Base-by-base conservation (phyloP, 1,140 invertebrate genomes). In the Drosophila ogumai region DNA sequence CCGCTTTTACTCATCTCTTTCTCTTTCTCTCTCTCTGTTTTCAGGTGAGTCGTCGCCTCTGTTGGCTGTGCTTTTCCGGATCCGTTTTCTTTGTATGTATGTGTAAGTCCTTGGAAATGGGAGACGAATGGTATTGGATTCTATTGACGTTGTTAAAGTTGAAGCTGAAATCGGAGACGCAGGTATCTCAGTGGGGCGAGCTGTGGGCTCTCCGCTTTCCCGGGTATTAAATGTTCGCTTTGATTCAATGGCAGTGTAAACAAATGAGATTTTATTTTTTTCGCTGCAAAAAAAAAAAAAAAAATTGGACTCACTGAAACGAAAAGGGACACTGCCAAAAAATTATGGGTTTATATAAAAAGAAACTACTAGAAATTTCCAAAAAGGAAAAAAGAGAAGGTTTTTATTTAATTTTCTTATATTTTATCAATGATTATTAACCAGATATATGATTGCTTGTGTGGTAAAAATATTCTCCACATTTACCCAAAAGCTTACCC, bases 1-100 rank as follows among this genome's bases (percentile, higher is more conserved):
- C 31, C 49, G 43, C 63, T 36, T 60, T 56, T 55, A 60, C 58
- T 77, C 41, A 59, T 71, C 28, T 61, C 25, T 2, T 15, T 55
- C 31, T 61, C 34, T 58, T 40, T 63, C 36, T 67, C n/a, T 59
- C 15, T 47, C 7, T 44, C 32, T 50, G n/a, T 15, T 86, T 84
- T 41, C 84, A 88, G 84, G 84, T 87, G 58, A 84, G 84, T 80
- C 55, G 22, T 22, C 1, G 22, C 22, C 22, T 15, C 25, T 17
- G 8, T 12, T 2, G 22, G 49, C 10, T 54, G 25, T 63, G 32
- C 47, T 63, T 63, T 63, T 61, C 58, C 52, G 55, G 19, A 60
- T 61, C 25, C 43, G 41, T 22, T 41, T 59, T 52, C 25, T 41
- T 15, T 2, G 15, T 32, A 25, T 38, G 28, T 43, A n/a, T 12